phyloP scores from a whole-genome alignment of 2,113 vertebrate genomes.

The Larimichthys polyactis region DNA sequence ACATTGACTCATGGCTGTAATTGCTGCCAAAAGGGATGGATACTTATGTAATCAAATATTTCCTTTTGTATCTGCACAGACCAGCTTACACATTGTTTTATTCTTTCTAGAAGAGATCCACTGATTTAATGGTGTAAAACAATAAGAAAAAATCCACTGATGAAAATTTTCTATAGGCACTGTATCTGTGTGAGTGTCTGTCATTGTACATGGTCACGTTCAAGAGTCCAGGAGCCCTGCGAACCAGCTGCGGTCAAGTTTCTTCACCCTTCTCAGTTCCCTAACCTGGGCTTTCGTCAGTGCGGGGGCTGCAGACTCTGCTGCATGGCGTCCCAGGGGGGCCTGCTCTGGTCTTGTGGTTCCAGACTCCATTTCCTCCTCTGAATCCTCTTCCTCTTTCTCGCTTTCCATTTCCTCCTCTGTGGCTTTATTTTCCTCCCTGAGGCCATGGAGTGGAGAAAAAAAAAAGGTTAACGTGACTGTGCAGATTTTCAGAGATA shows the following conservation, averaged over 20 bases:
- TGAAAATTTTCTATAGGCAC: neutral
- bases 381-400: slow-evolving; percentile 86
- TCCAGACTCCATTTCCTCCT: slow-evolving; percentile 82
- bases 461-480: slow-evolving; percentile 18
- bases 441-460: slow-evolving; percentile 13
- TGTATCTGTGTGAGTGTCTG: neutral
- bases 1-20: neutral
- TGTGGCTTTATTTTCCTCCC: slow-evolving; percentile 60
- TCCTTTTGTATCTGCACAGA: slow-evolving; percentile 6
- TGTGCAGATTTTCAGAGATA: slow-evolving; percentile 36
- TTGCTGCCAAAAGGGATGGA: neutral
- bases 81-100: neutral
- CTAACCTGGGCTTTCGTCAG: slow-evolving; percentile 88
- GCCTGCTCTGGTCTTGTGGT: slow-evolving; percentile 58
- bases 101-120: neutral
- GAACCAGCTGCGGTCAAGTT: slow-evolving; percentile 91
- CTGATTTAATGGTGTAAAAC: neutral
- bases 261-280: slow-evolving; percentile 89
- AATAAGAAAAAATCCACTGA: neutral
- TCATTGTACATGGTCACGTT: neutral
- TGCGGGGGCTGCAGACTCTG: slow-evolving; percentile 17
- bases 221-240: slow-evolving; percentile 58
- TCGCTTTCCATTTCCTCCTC: slow-evolving; percentile 90
- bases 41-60: neutral
- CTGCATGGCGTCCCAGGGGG: slow-evolving; percentile 33